These are phyloP conservation scores for Eupithecia centaureata DNA, from an alignment of 2,888 invertebrate species.

Conservation along the genomic window DNA sequence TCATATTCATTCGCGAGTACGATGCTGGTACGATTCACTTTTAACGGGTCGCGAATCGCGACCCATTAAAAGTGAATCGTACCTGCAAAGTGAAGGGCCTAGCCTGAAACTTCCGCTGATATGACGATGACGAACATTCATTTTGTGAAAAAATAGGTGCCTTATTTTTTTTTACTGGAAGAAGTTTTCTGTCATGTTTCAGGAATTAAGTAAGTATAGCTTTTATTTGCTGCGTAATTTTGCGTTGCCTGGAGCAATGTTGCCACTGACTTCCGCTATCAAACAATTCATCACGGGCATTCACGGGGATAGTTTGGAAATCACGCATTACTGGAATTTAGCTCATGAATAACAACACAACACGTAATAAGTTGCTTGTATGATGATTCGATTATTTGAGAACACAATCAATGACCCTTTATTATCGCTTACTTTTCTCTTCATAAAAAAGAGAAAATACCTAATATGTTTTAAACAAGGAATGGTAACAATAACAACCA, in stretches of 20 bases:
- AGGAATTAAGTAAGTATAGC: constrained; percentile 36
- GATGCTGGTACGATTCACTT: no score
- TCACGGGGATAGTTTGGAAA: neutral
- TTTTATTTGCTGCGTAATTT: constrained; percentile 60
- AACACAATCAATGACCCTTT: neutral
- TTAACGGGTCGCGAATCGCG: no score
- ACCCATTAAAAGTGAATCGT: no score
- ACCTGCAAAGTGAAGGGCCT: no score
- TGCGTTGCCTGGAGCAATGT: constrained; percentile 34
- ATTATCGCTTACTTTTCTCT: neutral
- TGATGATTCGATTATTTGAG: neutral
- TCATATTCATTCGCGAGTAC: no score
- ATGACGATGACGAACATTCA: no score
- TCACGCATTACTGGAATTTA: neutral
- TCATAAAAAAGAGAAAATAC: neutral
- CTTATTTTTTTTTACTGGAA: neutral
- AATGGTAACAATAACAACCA: neutral
- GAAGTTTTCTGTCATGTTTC: neutral
- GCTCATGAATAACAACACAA: neutral
- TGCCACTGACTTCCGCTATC: constrained; percentile 32
- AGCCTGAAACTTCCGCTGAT: no score
- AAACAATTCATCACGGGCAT: constrained; percentile 17
- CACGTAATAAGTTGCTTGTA: neutral
- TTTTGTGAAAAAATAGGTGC: no score
- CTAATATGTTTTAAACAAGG: neutral